Evolutionary conservation across 2,888 invertebrate genomes (phyloP).

Genomic region (Coelopa pilipes): DNA sequence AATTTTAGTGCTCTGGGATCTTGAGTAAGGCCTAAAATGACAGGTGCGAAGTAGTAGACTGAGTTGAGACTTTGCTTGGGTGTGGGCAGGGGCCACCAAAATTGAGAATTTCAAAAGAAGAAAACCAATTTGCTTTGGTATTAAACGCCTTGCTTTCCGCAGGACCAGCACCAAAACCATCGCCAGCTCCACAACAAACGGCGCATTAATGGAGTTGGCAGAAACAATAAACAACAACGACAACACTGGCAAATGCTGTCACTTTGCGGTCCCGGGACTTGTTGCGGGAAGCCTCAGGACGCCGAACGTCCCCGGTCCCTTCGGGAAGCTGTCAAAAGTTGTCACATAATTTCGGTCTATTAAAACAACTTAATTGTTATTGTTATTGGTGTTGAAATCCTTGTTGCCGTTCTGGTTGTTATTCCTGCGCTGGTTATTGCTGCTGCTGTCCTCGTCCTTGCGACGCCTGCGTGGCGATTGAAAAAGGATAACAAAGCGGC

Average conservation of each 20-base stretch:
- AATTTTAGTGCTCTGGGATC: no score
- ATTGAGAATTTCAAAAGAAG: no score
- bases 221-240: constrained; percentile 9
- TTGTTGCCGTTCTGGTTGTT: constrained; percentile 11
- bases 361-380: constrained; percentile 51
- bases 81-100: no score
- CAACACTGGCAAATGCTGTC: neutral
- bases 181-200: no score
- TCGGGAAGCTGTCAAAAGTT: constrained; percentile 48
- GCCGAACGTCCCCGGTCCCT: neutral
- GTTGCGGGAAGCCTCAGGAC: neutral
- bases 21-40: no score
- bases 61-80: no score
- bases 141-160: no score
- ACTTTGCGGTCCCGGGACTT: constrained; percentile 10
- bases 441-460: no score
- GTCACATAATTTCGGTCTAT: constrained; percentile 52
- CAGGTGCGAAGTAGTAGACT: no score
- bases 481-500: constrained; percentile 14
- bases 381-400: constrained; percentile 25
- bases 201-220: neutral
- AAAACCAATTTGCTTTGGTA: no score
- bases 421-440: no score
- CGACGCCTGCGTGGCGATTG: constrained; percentile 1
- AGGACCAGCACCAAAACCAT: no score